These are phyloP conservation scores for Ridgeia piscesae DNA, from an alignment of 1,140 invertebrate species.

Conservation along the genomic window DNA sequence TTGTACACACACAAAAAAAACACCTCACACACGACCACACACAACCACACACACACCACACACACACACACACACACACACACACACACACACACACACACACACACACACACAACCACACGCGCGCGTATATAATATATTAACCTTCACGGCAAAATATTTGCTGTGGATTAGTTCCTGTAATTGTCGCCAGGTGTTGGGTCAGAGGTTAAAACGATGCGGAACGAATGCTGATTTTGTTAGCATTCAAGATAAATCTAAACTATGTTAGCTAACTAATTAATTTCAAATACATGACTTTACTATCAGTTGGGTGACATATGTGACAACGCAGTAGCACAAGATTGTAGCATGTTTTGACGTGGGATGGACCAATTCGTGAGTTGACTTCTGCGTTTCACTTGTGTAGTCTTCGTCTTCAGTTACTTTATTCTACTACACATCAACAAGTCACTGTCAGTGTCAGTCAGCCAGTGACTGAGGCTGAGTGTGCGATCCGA, in stretches of 20 bases:
- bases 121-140: no score
- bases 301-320: background rate
- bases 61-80: no score
- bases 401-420: no score
- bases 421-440: no score
- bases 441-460: no score
- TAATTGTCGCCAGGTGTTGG: background rate
- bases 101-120: no score
- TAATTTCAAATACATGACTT: background rate
- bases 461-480: no score
- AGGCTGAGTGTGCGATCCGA: no score
- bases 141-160: background rate
- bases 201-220: background rate
- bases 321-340: background rate
- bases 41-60: no score
- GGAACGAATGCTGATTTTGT: background rate
- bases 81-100: no score
- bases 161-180: background rate
- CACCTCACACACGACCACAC: no score
- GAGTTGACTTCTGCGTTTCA: background rate
- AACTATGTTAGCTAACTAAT: background rate
- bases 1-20: no score
- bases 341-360: background rate
- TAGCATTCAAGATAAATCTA: background rate
- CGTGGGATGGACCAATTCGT: background rate